Evolutionary conservation across 2,113 vertebrate species (phyloP), one percentile per base, ranked within the genome.

Genomic region (Pimephales promelas): DNA sequence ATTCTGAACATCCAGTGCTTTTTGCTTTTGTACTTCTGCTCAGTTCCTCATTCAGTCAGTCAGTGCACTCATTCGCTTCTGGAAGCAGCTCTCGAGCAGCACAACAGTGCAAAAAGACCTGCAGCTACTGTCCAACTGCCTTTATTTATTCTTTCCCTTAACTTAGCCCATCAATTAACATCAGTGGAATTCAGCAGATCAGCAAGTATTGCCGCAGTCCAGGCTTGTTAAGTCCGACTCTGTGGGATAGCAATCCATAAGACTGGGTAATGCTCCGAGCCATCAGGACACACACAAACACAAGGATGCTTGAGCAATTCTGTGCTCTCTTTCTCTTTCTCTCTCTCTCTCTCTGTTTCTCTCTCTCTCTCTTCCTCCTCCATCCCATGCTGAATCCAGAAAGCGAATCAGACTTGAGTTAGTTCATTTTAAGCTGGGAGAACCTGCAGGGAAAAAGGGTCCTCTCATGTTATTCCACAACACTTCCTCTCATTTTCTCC

Each of bases 381-480:
- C 52, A 56, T 76, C 59, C 79, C 73, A 81, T 82, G 88, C 89
- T 88, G 91, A 91, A 90, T 92, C 22, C 90, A 93, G 89, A 94
- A 93, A 34, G 72, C 11, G 34, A 92, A 90, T 90, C 54, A 83
- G 52, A 91, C 89, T 87, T 90, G 91, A 91, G 90, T 83, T 86
- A 92, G 92, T 89, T 94, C 93, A 94, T 94, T n/a, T n/a, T 93
- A 93, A 92, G 90, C 90, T 91, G 91, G 91, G 92, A 92, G 88
- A 88, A 89, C 91, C 89, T 84, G 87, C 85, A 78, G 88, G 87
- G 89, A 82, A 61, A 66, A 71, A 83, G 5, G 28, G 22, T 86
- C 87, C 84, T 89, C 92, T 90, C 87, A 80, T 84, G 87, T 79
- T 88, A 79, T 74, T 34, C 74, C 88, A 90, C 89, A 86, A 91